Base-by-base conservation (phyloP, 2,888 invertebrate genomes). In the Plutella xylostella region DNA sequence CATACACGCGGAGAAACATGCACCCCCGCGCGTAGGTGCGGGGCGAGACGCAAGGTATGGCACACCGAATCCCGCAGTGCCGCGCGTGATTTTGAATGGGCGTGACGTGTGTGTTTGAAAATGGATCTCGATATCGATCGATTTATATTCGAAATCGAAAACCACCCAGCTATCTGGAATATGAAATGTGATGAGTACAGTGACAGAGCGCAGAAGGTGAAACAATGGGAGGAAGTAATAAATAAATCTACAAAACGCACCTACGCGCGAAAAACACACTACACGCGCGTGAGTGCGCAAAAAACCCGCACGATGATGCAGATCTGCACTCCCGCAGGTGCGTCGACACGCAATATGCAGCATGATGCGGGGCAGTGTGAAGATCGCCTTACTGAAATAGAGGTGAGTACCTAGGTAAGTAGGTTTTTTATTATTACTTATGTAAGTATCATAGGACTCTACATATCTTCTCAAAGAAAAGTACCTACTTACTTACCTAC, bases 111-210 rank as follows among this genome's bases (percentile, higher is more conserved):
- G 22, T 22, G 22, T 22, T 22, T 22, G 22, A 22, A 22, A 35
- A 48, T 48, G 46, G 46, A 48, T 33, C 38, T 48, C 44, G 44
- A 48, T 21, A 34, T 43, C 17, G 43, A 45, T 20, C 35, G 42
- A 39, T 48, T 48, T 48, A 48, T 46, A 38, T 42, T 39, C 17
- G 48, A 46, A 48, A 48, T 48, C 15, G 44, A 46, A 38, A 38
- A 21, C 12, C 46, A 33, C 33, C 38, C 41, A 42, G 46, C 48
- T 33, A 48, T 46, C 30, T 48, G 48, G 46, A 45, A 48, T 41
- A 45, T 45, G 41, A 45, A 43, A 43, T 45, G 48, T 30, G 37
- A 45, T 17, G 46, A 41, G 35, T 48, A 48, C 33, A 46, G 46
- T 25, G 43, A 46, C 30, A 22, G 44, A 31, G 25, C 25, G 12